Conservation (phyloP, 1,140 invertebrate species). For the Pentalonia nigronervosa region DNA sequence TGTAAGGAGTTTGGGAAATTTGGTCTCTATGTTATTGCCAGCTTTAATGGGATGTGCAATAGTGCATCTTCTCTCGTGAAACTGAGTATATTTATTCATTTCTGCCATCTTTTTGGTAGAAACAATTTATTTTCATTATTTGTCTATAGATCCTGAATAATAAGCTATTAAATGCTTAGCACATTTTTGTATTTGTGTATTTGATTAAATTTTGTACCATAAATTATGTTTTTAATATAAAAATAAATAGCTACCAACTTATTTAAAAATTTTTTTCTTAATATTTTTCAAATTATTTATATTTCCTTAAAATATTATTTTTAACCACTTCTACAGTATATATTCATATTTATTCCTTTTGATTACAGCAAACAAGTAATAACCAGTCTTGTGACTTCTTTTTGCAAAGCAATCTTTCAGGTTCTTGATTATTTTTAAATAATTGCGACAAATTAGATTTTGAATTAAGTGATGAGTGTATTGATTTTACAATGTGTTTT, state of each 20-base stretch:
- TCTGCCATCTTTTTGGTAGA: background rate
- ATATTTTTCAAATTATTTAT: too few relatives aligned
- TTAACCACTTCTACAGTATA: too few relatives aligned
- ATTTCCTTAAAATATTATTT: too few relatives aligned
- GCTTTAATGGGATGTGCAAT: too few relatives aligned
- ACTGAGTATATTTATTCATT: background rate
- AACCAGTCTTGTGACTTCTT: background rate
- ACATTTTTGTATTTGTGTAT: background rate
- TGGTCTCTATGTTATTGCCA: too few relatives aligned
- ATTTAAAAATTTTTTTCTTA: background rate
- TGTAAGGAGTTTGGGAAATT: too few relatives aligned
- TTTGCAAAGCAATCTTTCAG: background rate
- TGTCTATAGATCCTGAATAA: background rate
- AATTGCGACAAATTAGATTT: background rate
- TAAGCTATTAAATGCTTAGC: background rate
- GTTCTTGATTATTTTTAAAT: background rate
- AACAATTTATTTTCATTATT: background rate
- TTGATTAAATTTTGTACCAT: background rate
- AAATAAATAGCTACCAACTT: background rate
- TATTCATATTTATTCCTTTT: too few relatives aligned
- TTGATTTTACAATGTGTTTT: too few relatives aligned
- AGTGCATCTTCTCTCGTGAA: too few relatives aligned
- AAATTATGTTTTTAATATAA: constrained; percentile 5
- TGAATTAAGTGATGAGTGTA: too few relatives aligned
- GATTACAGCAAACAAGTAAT: too few relatives aligned